Evolutionary conservation across 1,140 invertebrate genomes (phyloP), one percentile per base, ranked within the genome.

Genomic region (Drosophila neocordata): DNA sequence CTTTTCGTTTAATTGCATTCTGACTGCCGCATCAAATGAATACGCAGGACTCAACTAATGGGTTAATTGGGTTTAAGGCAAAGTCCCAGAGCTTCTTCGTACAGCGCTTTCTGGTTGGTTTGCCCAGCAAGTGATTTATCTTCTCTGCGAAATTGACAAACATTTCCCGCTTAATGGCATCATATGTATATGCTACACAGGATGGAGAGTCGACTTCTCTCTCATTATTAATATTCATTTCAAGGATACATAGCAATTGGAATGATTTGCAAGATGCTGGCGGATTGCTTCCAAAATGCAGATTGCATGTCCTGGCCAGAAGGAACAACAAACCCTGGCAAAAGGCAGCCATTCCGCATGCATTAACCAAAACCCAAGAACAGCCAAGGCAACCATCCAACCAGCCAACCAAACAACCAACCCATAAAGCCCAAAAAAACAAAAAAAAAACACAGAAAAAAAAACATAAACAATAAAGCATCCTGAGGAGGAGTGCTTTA

Each of bases 201-300:
- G 48, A 53, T 51, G 44, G 37, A 48, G 35, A 4, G 15, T 41
- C 4, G 63, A 22, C n/a, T 48, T 11, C 20, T 13, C 20, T 13
- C 27, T 38, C 65, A 77, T 84, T 85, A 82, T 85, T 85, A 87
- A 82, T 88, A 88, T 87, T 85, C 53, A 87, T 85, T 87, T 81
- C 61, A 52, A 56, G n/a, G 85, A 85, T 72, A 69, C 56, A 57
- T 48, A 56, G 79, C 60, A 69, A 69, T 73, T 56, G 63, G 48
- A 65, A 81, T 87, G 82, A 84, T 77, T 84, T 84, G 81, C 69
- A 48, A 41, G 65, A 35, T 48, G 31, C 18, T 37, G 44, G 12
- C 35, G 48, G 41, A 48, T 48, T 48, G 15, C 41, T 48, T 48
- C 41, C 38, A 59, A 77, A 71, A 83, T 84, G 81, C 81, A 80